Evolutionary conservation across 2,888 invertebrate genomes (phyloP), one percentile per base, ranked within the genome.

Genomic region (Palloptera scutellata): DNA sequence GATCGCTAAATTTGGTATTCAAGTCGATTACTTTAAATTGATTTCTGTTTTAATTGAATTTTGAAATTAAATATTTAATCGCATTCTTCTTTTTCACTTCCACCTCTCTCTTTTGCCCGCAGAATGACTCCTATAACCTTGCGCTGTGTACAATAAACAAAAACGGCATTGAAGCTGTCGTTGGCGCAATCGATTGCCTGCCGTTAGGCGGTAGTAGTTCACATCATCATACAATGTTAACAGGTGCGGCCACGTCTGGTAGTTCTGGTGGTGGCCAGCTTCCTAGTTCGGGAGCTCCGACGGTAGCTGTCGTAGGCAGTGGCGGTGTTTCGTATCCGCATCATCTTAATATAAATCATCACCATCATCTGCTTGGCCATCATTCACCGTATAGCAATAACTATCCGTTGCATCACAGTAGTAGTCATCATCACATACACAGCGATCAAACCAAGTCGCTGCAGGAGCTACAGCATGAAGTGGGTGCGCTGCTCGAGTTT

Each of bases 381-480:
- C 79, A 82, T 67, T 74, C 79, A 64, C 78, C 78, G 51, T 81
- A 81, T 30, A 79, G 77, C 73, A 80, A 79, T 48, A 79, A 77
- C 68, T 81, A 82, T 70, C 81, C 73, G 51, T 64, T 76, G 64
- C 76, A 76, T 70, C 75, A 78, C 66, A 77, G 78, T 81, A 92
- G 91, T 73, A 92, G 92, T 85, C 92, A 93, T 85, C 90, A 93
- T 87, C 76, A 79, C 70, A 78, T 82, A 66, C 83, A 94, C 86
- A 92, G 90, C 87, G 94, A 94, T 87, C 94, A 94, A 88, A 93
- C 94, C 83, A 95, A 94, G 87, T 95, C 94, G 77, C 88, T 95
- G 84, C 94, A 95, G 88, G 95, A 95, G 88, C 89, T 95, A 86
- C 95, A 95, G 90, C 92, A 94, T 91, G 95, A 95, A 88, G 95